phyloP scores from a whole-genome alignment of 2,113 vertebrate genomes.

The Orycteropus afer region DNA sequence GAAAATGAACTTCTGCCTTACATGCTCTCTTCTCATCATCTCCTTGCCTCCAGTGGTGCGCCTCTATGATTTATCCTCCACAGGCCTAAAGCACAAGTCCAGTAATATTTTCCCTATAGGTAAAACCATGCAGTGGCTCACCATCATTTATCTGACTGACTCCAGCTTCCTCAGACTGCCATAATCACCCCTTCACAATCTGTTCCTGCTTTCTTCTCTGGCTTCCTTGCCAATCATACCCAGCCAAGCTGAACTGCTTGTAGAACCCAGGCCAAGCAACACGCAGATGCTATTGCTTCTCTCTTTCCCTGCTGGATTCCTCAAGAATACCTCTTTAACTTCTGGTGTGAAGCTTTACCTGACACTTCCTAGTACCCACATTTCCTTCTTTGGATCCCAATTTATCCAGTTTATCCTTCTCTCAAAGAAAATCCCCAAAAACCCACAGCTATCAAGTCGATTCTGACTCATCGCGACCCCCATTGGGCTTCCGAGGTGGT shows the following conservation, averaged over 20 bases:
- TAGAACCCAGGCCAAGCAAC: neutral
- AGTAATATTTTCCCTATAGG: neutral
- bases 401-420: neutral
- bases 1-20: neutral
- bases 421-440: too few relatives aligned
- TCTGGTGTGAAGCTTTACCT: neutral
- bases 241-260: neutral
- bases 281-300: neutral
- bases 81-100: neutral
- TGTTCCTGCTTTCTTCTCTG: neutral
- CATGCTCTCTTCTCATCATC: neutral
- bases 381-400: neutral
- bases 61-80: neutral
- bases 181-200: accelerated
- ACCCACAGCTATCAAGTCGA: too few relatives aligned
- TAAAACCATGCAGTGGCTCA: neutral
- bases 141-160: neutral
- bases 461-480: too few relatives aligned
- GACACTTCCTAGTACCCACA: neutral
- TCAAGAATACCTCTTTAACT: neutral
- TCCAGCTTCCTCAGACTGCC: neutral
- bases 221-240: neutral
- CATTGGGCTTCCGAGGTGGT: too few relatives aligned
- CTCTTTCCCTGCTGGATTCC: neutral
- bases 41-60: neutral